These are phyloP conservation scores for Tenebrosternarchus preto DNA, from an alignment of 2,113 vertebrate species.

Conservation along the genomic window DNA sequence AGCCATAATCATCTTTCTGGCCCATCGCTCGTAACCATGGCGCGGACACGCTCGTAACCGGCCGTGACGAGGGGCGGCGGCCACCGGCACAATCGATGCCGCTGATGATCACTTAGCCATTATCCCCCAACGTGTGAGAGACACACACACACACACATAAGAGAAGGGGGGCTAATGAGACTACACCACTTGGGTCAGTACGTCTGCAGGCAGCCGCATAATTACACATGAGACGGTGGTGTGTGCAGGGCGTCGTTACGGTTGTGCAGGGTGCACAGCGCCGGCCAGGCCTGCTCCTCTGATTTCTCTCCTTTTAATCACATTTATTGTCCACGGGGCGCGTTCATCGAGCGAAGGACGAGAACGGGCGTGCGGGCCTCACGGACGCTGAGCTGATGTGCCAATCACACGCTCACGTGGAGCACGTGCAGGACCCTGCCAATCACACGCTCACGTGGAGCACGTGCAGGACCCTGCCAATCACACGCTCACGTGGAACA, in stretches of 20 bases:
- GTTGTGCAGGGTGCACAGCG: slow-evolving; percentile 62
- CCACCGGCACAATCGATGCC: slow-evolving; percentile 34
- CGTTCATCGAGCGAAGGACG: neutral
- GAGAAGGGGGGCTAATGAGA: slow-evolving; percentile 65
- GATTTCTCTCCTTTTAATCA: slow-evolving; percentile 70
- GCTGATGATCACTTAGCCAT: slow-evolving; percentile 77
- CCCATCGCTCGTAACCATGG: slow-evolving; percentile 1
- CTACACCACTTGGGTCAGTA: slow-evolving; percentile 49
- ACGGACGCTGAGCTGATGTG: too few relatives aligned
- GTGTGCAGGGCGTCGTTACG: slow-evolving; percentile 70
- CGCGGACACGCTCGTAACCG: slow-evolving; percentile 54
- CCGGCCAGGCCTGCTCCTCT: slow-evolving; percentile 66
- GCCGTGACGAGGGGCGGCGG: slow-evolving; percentile 57
- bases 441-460: too few relatives aligned
- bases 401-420: too few relatives aligned
- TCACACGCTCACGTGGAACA: too few relatives aligned
- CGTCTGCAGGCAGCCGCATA: slow-evolving; percentile 57
- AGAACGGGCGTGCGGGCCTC: neutral
- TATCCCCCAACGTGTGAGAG: slow-evolving; percentile 56
- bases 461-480: too few relatives aligned
- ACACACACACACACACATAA: neutral
- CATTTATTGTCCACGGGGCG: slow-evolving; percentile 70
- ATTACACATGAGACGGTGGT: slow-evolving; percentile 70
- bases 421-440: too few relatives aligned
- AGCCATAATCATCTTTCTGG: slow-evolving; percentile 72